Evolutionary conservation across 2,888 invertebrate genomes (phyloP), one percentile per base, ranked within the genome.

Genomic region (Nomada hirtipes): DNA sequence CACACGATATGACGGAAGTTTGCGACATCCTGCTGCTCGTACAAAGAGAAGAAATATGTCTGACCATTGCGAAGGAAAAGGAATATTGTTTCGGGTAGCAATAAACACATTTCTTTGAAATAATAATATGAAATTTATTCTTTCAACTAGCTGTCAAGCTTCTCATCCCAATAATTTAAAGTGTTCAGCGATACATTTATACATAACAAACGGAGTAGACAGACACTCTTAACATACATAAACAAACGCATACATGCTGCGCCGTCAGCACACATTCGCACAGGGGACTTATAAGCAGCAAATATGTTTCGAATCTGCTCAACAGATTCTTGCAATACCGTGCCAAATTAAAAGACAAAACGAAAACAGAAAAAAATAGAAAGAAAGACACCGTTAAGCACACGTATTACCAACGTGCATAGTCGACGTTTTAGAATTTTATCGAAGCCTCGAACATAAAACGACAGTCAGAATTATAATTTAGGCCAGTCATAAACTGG

Each of bases 401-500:
- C 53, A 59, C 23, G n/a, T 47, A 50, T 15, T 3, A 44, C 61
- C 36, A 36, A 65, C 63, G 13, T 50, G 53, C 53, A 44, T 52
- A 60, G n/a, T 36, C 11, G 9, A 65, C n/a, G 42, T 76, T 73
- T n/a, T 50, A 13, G 4, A 42, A 59, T 53, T 50, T 72, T 4
- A 61, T 61, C 44, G 18, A 67, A 67, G 47, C 20, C 52, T 57
- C 47, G 0, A 23, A n/a, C 15, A 11, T 59, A 9, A 60, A 23
- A 71, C 13, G 13, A 60, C 23, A 42, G 26, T 42, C 52, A 11
- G 2, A 70, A 78, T 94, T 93, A 94, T 79, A 94, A 89, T 86
- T 94, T 94, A 53, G 96, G 95, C 95, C 95, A 96, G 55, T 94
- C 86, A 89, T 97, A 97, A 67, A 95, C 95, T 70, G 95, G 94